Base-by-base conservation (phyloP, 2,113 vertebrate species). In the Phyllopteryx taeniolatus region DNA sequence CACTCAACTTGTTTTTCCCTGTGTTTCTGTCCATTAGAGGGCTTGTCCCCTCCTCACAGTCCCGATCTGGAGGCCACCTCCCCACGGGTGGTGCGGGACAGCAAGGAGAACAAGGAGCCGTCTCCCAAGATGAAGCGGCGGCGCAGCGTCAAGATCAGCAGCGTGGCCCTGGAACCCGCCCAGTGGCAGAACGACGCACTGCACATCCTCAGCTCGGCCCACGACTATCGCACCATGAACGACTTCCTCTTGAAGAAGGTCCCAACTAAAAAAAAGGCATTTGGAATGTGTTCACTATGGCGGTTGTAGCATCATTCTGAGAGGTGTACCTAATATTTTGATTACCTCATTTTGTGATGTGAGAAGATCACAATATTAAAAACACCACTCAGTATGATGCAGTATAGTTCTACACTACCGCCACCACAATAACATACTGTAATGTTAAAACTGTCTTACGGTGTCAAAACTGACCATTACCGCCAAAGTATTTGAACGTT, bases 241-340 rank as follows among this genome's bases (percentile, higher is more conserved):
- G 97, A 98, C 85, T 99, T 99, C 84, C 95, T 99, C 74, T 93
- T 96, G 90, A 98, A 96, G 88, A 99, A 99, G 96, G 98, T 98
- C 84, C 8, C 8, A 19, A 35, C 47, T 44, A 19, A 10, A 62
- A 39, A 33, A 17, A n/a, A 51, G 6, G 17, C 47, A 54, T 22
- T 27, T 27, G 27, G 27, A 27, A 27, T 27, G 27, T 27, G 27
- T 27, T 27, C 27, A 27, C 27, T 27, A 27, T 27, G 27, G 27
- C 27, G 27, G 27, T 27, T 27, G 27, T 27, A 27, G 27, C 27
- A 27, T 27, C 27, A 27, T 27, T 35, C 46, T 12, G 10, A 47
- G 11, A 59, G 11, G 2, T 31, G 19, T 43, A 19, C 11, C 12
- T 7, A 20, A 63, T 42, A 17, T 42, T 53, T 8, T 20, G 12